Conservation (phyloP, 1,140 invertebrate genomes). For the Matsumurasca onukii region DNA sequence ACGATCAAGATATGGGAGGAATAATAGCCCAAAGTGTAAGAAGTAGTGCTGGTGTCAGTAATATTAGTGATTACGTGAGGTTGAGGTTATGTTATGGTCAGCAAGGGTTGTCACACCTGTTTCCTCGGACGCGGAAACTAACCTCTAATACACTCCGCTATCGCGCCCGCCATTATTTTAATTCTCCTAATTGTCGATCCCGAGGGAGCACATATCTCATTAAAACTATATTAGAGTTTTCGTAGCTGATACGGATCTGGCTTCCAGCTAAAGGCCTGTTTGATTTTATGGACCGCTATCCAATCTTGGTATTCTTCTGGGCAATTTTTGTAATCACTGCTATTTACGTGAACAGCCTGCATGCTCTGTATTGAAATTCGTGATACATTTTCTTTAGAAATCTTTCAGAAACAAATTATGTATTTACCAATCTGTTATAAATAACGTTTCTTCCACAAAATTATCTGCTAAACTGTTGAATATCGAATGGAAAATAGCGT, state of each 20-base stretch:
- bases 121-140: conserved; percentile 19
- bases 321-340: conserved; percentile 24
- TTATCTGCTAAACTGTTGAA: too few species aligned
- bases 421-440: too few species aligned
- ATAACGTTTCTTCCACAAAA: too few species aligned
- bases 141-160: conserved; percentile 22
- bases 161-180: conserved; percentile 21
- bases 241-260: conserved; percentile 13
- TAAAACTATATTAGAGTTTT: conserved; percentile 27
- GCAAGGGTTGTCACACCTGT: conserved; percentile 11
- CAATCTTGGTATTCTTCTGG: not conserved
- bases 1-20: conserved; percentile 21
- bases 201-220: conserved; percentile 14
- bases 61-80: too few species aligned
- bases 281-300: conserved; percentile 2
- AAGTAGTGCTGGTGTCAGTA: not conserved
- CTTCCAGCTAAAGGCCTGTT: conserved; percentile 14
- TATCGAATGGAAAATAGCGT: too few species aligned
- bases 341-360: not conserved
- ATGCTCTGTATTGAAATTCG: not conserved
- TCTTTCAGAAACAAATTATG: too few species aligned
- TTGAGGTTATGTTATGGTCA: too few species aligned
- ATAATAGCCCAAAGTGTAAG: conserved; percentile 27
- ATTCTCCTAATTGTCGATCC: conserved; percentile 23
- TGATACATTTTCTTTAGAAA: too few species aligned